Conservation (phyloP, 2,797 vertebrate genomes). For the Harpia harpyja region DNA sequence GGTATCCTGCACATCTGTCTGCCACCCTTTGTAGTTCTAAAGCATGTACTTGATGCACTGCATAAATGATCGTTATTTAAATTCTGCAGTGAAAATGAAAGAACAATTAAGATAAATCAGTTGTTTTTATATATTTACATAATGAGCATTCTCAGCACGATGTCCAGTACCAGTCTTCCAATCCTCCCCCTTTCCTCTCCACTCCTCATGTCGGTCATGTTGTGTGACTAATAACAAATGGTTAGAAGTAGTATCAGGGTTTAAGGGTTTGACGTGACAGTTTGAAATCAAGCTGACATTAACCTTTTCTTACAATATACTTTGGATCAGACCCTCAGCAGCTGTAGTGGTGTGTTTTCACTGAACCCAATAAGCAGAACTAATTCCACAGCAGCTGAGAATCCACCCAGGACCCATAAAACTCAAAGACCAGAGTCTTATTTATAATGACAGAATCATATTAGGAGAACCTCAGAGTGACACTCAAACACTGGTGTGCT, state of each 20-base stretch:
- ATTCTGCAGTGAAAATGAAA: background rate
- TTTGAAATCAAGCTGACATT: background rate
- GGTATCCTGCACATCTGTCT: background rate
- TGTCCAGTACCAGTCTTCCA: background rate
- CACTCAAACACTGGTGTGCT: background rate
- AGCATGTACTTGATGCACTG: background rate
- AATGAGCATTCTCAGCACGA: background rate
- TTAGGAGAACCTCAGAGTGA: background rate
- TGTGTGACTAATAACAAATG: background rate
- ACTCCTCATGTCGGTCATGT: background rate
- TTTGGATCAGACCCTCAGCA: background rate
- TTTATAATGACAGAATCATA: background rate
- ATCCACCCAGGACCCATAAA: background rate
- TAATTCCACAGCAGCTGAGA: background rate
- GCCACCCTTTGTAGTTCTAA: background rate
- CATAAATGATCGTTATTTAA: background rate
- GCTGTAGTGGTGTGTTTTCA: background rate
- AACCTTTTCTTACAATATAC: background rate
- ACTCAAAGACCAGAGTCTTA: background rate
- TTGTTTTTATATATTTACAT: background rate
- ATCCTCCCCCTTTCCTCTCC: background rate
- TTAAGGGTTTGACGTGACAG: background rate
- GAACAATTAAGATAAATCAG: background rate
- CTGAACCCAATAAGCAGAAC: background rate
- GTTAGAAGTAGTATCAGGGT: background rate